phyloP scores from a whole-genome alignment of 2,888 invertebrate species.

The Patella depressa region DNA sequence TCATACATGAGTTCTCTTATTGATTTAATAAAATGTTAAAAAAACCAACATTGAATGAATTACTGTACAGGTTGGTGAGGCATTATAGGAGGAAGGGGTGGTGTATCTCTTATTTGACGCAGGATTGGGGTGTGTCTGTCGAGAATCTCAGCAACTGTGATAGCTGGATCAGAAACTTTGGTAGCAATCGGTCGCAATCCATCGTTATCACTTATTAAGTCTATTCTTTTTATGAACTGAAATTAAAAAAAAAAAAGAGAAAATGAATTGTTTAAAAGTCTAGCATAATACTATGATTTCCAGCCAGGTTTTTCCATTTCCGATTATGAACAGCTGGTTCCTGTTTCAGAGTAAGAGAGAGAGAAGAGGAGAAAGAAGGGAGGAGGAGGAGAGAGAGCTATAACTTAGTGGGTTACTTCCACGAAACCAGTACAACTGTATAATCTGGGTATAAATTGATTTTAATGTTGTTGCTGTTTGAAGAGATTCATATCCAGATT shows the following conservation, averaged over 20 bases:
- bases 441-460: no score
- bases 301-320: no score
- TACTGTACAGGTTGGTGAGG: conserved; percentile 50
- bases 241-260: conserved; percentile 23
- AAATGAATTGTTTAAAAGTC: background rate
- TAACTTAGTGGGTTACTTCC: no score
- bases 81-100: conserved; percentile 60
- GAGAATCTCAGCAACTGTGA: conserved; percentile 56
- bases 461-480: no score
- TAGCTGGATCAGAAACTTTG: conserved; percentile 41
- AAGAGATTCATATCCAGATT: no score
- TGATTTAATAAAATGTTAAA: no score
- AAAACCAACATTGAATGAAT: background rate
- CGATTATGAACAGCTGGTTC: no score
- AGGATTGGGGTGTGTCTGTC: conserved; percentile 61
- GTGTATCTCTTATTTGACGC: conserved; percentile 51
- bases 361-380: no score
- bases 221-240: conserved; percentile 56
- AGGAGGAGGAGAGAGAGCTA: no score
- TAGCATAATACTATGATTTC: background rate
- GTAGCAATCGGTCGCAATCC: conserved; percentile 53
- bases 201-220: conserved; percentile 52
- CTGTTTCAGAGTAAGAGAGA: no score
- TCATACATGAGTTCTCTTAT: no score
- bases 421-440: no score